Percentiles rank a stretch among this genome's conserved stretches.
phyloP scores from a whole-genome alignment of 2,113 vertebrate species.

The Poeciliopsis prolifica region DNA sequence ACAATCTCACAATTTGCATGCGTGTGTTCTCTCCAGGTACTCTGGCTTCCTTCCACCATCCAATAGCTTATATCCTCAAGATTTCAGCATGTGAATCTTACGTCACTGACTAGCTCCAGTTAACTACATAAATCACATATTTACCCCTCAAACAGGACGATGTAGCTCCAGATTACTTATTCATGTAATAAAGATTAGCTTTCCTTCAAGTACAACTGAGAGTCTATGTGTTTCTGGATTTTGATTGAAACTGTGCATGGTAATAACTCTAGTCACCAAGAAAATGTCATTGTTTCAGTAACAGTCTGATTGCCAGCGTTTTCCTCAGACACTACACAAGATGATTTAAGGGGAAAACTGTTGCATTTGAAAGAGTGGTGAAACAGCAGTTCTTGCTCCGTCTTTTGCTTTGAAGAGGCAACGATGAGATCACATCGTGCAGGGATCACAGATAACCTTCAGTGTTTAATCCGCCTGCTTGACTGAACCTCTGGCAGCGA shows the following conservation, averaged over 20 bases:
- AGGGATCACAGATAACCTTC: constrained; percentile 50
- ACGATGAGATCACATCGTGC: constrained; percentile 51
- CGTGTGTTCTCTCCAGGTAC: too few relatives aligned
- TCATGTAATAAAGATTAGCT: constrained; percentile 53
- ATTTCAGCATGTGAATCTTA: too few relatives aligned
- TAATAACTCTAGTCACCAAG: too few relatives aligned
- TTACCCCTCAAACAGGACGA: constrained; percentile 19
- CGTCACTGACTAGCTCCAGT: too few relatives aligned
- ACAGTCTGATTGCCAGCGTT: background rate
- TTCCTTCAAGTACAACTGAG: background rate
- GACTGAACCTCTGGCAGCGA: constrained; percentile 23
- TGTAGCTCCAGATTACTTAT: constrained; percentile 47
- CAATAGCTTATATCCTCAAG: too few relatives aligned
- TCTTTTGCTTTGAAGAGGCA: constrained; percentile 45
- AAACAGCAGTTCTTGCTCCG: constrained; percentile 22
- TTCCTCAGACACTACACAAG: constrained; percentile 22
- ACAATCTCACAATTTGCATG: too few relatives aligned
- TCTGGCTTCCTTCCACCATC: too few relatives aligned
- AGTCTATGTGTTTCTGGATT: background rate
- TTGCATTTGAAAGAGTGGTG: constrained; percentile 47
- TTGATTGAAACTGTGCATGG: too few relatives aligned
- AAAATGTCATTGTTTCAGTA: background rate
- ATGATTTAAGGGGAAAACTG: constrained; percentile 36
- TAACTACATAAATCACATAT: constrained; percentile 29
- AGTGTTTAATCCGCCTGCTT: constrained; percentile 33